Conservation (phyloP, 1,140 invertebrate species). For the Trichonephila clavata region DNA sequence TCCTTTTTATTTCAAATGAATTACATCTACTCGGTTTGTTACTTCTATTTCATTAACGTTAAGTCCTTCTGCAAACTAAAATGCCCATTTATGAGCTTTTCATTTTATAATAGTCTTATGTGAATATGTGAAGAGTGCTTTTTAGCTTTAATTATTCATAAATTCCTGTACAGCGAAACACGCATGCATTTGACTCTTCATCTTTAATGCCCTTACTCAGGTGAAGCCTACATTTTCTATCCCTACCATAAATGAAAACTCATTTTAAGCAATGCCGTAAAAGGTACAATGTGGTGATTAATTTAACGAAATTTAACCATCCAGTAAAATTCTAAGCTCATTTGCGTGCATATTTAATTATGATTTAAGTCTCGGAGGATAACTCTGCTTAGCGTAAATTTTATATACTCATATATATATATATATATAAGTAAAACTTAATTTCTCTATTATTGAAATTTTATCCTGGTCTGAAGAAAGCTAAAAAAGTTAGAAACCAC, state of each 20-base stretch:
- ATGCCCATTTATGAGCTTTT: too few relatives aligned
- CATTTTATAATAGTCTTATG: too few relatives aligned
- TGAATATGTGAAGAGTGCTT: too few relatives aligned
- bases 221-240: background rate
- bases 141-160: background rate
- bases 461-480: background rate
- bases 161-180: background rate
- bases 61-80: too few relatives aligned
- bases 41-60: too few relatives aligned
- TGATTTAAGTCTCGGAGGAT: background rate
- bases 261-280: background rate
- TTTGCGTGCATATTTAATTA: slow-evolving; percentile 1
- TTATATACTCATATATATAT: too few relatives aligned
- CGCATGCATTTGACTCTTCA: background rate
- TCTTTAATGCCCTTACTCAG: background rate
- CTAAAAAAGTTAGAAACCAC: background rate
- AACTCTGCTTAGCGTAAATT: background rate
- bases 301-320: background rate
- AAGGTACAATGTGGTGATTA: background rate
- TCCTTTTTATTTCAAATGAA: too few relatives aligned
- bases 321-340: background rate
- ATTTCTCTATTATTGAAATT: background rate
- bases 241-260: background rate
- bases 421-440: too few relatives aligned
- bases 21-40: too few relatives aligned